phyloP scores from a whole-genome alignment of 2,888 invertebrate genomes.

The Cecidostiba fungosa region DNA sequence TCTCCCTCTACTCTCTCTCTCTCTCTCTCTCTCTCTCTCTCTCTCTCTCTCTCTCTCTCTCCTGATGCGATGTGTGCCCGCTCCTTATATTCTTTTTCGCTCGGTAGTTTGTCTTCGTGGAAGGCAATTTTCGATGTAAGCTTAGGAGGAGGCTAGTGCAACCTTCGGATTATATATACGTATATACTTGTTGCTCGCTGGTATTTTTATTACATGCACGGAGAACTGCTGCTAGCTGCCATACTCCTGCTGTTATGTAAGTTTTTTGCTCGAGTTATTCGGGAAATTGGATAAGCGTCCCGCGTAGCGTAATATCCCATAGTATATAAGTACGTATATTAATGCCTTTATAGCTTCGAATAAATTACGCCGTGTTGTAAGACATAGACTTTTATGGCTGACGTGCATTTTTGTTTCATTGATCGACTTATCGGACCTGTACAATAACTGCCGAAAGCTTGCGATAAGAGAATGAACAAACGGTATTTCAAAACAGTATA shows the following conservation, averaged over 20 bases:
- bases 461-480: no score
- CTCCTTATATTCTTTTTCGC: neutral
- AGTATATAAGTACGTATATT: neutral
- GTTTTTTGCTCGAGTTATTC: slow-evolving; percentile 41
- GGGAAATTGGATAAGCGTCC: slow-evolving; percentile 49
- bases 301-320: neutral
- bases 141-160: neutral
- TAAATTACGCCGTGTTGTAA: slow-evolving; percentile 12
- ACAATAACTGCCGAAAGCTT: neutral
- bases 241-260: slow-evolving; percentile 34
- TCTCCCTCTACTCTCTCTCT: neutral
- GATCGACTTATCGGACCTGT: neutral
- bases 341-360: neutral
- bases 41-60: neutral
- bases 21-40: neutral
- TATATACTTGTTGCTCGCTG: slow-evolving; percentile 42
- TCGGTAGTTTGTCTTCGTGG: slow-evolving; percentile 35
- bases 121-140: slow-evolving; percentile 43
- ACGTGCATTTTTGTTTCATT: neutral
- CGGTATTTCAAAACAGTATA: no score
- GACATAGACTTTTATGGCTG: neutral
- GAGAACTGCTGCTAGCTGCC: neutral
- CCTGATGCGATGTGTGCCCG: neutral
- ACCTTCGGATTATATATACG: neutral
- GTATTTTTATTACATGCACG: slow-evolving; percentile 37